Conservation (phyloP, 1,140 invertebrate genomes). For the Harpegnathos saltator region DNA sequence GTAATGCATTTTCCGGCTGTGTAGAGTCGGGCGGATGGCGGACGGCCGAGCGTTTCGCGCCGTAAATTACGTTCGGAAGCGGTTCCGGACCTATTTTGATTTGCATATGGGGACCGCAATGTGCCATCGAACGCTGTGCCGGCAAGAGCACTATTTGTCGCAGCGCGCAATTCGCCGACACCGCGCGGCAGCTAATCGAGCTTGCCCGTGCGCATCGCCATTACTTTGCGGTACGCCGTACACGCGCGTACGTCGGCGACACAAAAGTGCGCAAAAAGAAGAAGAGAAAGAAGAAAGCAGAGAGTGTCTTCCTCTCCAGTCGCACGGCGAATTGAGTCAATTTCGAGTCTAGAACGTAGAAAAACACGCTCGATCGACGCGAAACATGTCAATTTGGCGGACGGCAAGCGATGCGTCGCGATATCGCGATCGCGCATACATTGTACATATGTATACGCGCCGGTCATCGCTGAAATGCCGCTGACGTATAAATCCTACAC, state of each 20-base stretch:
- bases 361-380: constrained; percentile 3
- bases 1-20: constrained; percentile 60
- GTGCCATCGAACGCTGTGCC: constrained; percentile 63
- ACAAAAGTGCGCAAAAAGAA: neutral
- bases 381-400: constrained; percentile 46
- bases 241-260: no score
- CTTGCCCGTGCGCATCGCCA: neutral
- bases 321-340: neutral
- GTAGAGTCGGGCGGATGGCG: constrained; percentile 22
- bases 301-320: neutral
- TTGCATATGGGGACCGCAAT: constrained; percentile 73
- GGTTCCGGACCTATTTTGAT: constrained; percentile 71
- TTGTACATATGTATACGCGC: no score
- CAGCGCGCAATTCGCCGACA: constrained; percentile 53
- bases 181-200: constrained; percentile 39
- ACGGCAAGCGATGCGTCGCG: constrained; percentile 20
- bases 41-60: constrained; percentile 26
- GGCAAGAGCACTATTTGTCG: constrained; percentile 64
- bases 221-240: neutral
- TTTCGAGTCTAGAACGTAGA: neutral
- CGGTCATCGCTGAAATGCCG: constrained; percentile 52
- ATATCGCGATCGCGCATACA: constrained; percentile 32
- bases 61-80: constrained; percentile 63
- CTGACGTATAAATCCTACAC: constrained; percentile 56
- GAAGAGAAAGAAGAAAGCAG: neutral